Base-by-base conservation (phyloP, 2,797 vertebrate genomes). In the Aselliscus stoliczkanus region DNA sequence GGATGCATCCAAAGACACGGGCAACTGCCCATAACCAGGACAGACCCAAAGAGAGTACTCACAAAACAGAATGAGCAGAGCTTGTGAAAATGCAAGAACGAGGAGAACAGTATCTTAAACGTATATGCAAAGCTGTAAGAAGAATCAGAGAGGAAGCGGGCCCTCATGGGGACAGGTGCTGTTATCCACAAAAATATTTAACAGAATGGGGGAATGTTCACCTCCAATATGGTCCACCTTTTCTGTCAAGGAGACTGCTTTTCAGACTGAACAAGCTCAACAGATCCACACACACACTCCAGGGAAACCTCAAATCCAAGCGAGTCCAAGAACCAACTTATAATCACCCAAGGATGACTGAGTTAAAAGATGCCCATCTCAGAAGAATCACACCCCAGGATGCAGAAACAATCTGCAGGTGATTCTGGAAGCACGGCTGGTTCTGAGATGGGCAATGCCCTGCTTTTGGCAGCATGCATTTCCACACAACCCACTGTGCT, bases 361-460 rank as follows among this genome's bases (percentile, higher is more conserved):
- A 64, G 23, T 37, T 58, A 37, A 25, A 70, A 67, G 62, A 72
- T 3, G 3, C 13, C 69, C 34, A 2, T 60, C 82, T 88, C 34
- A 29, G 44, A 69, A 80, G n/a, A 92, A 73, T 50, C 54, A 18
- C 7, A 21, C 10, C n/a, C 37, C 21, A 47, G 23, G 15, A 81
- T 9, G 8, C 31, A 84, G 60, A 47, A 75, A 64, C 52, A 20
- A 39, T 39, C n/a, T 37, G 20, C 14, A 14, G 12, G 29, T 8
- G 60, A 62, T 10, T 70, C 37, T 39, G 21, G 42, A 58, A 54
- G 42, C 72, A 77, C 11, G 3, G 9, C 0, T 4, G 62, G 79
- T 18, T 8, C 25, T 23, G 44, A 25, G 21, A 17, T 2, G 4
- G n/a, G 17, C 54, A 9, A 2, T 0, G 0, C 7, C 34, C 52